Evolutionary conservation across 2,888 invertebrate genomes (phyloP), one percentile per base, ranked within the genome.

Genomic region (Ctenicera cuprea): DNA sequence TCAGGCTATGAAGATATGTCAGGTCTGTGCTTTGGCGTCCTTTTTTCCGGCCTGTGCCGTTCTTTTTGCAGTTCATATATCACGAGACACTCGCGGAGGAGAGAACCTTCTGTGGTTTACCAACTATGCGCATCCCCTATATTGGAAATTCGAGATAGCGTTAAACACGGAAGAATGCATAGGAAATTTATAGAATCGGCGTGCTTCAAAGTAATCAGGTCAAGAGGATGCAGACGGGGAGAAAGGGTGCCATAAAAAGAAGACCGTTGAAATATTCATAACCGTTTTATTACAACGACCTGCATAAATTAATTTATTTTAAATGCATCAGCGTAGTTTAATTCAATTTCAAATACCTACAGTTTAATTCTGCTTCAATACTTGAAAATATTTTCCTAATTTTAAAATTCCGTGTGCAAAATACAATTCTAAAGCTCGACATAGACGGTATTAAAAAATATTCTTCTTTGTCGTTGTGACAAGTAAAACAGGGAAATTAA

Each of bases 1-100:
- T 76, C 76, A 73, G 64, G 75, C 76, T 76, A 78, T 71, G 75
- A 77, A 75, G 77, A 78, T 76, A 77, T 78, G 79, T 80, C 77
- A 72, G 71, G 67, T 75, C 74, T 73, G 22, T 22, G 54, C 74
- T 75, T 73, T 57, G 74, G 71, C 69, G 62, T 69, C 63, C 20
- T 41, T 63, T 54, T 64, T 57, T 71, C 71, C 18, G n/a, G 3
- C 14, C 54, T 30, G 14, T 4, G 57, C 76, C 75, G 77, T 75
- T 76, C 76, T 76, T 78, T 78, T 79, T 76, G 71, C 74, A 76
- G 77, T 79, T 80, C 78, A 78, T 75, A 79, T 77, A 76, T 79
- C 74, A 76, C 71, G 57, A 48, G 59, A 72, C 48, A 68, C 62
- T 37, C 48, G 50, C 12, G 9, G n/a, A 50, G 41, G 22, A 50